Evolutionary conservation across 2,113 vertebrate species (phyloP), one percentile per base, ranked within the genome.

Genomic region (Argyrosomus japonicus): DNA sequence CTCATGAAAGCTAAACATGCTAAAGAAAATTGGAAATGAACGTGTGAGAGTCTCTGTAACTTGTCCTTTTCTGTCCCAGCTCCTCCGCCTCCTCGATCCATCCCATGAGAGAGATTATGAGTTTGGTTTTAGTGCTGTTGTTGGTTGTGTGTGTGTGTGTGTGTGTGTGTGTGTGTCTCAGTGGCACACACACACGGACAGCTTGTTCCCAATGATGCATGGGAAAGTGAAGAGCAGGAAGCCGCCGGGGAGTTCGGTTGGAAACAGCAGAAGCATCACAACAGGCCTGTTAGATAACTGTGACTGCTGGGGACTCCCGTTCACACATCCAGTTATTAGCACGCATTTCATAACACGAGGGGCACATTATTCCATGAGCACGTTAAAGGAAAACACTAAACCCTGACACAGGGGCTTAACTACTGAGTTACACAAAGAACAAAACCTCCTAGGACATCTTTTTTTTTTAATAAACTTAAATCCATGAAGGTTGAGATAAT

Each of bases 141-240:
- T 36, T 36, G 36, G 36, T 36, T 36, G 36, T 8, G 36, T 36
- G 36, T 36, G 36, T 36, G n/a, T n/a, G n/a, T n/a, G n/a, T n/a
- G n/a, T n/a, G n/a, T n/a, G n/a, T n/a, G n/a, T n/a, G n/a, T n/a
- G n/a, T n/a, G n/a, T n/a, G n/a, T n/a, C n/a, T n/a, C n/a, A n/a
- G n/a, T n/a, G n/a, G n/a, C n/a, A 51, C 15, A 25, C 18, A 62
- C 32, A 63, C 48, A 65, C 45, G n/a, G 21, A 15, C 4, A n/a
- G 29, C 53, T 40, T 18, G 3, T 56, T 75, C n/a, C 62, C 76
- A 25, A 27, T 80, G 78, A 82, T 79, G 76, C 75, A 68, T 93
- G 90, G 87, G 91, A 93, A 92, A 88, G 79, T 78, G 9, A 19
- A 58, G 67, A 78, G 48, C 68, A 84, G 80, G 87, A 87, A 84